Conservation (phyloP, 2,797 vertebrate species). For the Acanthis flammea region DNA sequence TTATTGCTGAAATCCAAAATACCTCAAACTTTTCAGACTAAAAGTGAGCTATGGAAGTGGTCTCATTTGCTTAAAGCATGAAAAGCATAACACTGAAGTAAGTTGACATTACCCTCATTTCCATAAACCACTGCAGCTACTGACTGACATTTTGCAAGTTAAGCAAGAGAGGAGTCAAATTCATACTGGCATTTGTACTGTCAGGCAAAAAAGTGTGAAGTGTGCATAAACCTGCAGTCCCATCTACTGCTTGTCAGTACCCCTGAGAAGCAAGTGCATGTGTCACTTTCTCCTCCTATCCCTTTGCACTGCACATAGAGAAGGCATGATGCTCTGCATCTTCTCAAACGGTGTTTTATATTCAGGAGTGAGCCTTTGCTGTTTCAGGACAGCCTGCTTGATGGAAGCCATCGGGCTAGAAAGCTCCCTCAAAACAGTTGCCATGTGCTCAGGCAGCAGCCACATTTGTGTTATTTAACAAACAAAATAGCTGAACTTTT, state of each 20-base stretch:
- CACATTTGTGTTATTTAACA: not conserved
- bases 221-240: not conserved
- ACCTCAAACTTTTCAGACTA: constrained; percentile 3
- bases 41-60: not conserved
- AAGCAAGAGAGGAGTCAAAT: constrained; percentile 47
- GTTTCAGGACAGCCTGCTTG: not conserved
- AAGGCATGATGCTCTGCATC: not conserved
- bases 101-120: constrained; percentile 49
- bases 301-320: not conserved
- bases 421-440: not conserved
- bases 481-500: not conserved
- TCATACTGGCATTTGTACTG: constrained; percentile 20
- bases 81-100: constrained; percentile 32
- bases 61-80: constrained; percentile 22
- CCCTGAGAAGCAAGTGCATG: not conserved
- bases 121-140: constrained; percentile 31
- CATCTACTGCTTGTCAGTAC: not conserved
- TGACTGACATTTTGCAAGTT: constrained; percentile 44
- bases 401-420: not conserved
- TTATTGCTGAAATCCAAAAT: not conserved
- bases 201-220: constrained; percentile 22
- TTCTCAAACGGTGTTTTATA: not conserved
- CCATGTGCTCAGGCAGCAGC: not conserved
- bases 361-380: not conserved
- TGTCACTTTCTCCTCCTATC: not conserved